Base-by-base conservation (phyloP, 2,113 vertebrate genomes). In the Carlito syrichta region DNA sequence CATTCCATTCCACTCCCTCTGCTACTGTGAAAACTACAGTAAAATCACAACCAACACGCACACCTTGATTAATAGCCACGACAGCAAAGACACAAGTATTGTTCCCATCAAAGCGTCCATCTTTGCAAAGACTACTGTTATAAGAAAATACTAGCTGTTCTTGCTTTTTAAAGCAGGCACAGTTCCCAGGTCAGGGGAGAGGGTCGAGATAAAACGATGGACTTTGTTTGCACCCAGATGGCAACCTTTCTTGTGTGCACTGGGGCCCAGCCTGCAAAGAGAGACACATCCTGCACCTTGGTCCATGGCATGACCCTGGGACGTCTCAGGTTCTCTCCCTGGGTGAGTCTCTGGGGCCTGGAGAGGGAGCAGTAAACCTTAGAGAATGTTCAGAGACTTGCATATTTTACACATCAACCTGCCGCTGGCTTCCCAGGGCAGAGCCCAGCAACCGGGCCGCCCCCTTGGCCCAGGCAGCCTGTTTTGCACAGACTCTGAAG, bases 401-500 rank as follows among this genome's bases (percentile, higher is more conserved):
- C 97, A 25, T 86, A 96, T 98, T 98, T 97, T 98, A 97, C 87
- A 35, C 1, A 35, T 71, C 73, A 0, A 43, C 77, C 14, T 3
- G 63, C 45, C 78, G 77, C 94, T 84, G 50, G 32, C 97, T 95
- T 96, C 66, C 89, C 76, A 97, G 95, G 96, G 79, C 92, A 95
- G 66, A 85, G 94, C 30, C 4, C 35, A 91, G 94, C 98, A 98
- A 97, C 96, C 98, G 98, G 98, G 60, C 98, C 81, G 85, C 7
- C 23, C 9, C 87, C 77, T 54, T 45, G 86, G 78, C 96, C 98
- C 88, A 95, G 92, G 94, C 86, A 60, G 97, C 96, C 98, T 98
- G 97, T 98, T 98, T 98, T 98, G 93, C 97, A 85, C 90, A 97
- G 98, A 97, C 60, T 98, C 98, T 99, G 99, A 96, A 98, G 98